phyloP scores from a whole-genome alignment of 2,113 vertebrate genomes.

The Garra rufa region DNA sequence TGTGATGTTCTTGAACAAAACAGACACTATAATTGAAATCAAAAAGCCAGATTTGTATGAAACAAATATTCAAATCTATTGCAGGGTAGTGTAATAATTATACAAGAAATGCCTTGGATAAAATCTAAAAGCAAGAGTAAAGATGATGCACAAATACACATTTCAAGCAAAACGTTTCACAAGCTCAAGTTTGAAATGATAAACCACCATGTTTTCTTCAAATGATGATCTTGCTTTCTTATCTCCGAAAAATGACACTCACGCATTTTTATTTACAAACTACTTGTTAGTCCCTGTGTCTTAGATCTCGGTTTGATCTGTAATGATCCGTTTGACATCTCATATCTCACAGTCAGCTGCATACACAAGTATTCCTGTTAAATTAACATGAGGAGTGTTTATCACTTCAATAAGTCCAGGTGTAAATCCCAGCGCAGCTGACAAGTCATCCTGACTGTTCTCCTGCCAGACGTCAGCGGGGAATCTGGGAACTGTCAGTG shows the following conservation, averaged over 20 bases:
- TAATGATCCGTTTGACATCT: not conserved
- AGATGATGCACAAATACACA: not conserved
- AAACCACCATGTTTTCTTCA: not conserved
- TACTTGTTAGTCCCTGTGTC: not conserved
- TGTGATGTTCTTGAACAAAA: not conserved
- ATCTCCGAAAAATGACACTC: not conserved
- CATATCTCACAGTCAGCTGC: not conserved
- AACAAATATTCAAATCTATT: too few species aligned
- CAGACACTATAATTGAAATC: not conserved
- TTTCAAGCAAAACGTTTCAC: not conserved
- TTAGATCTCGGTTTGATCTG: not conserved
- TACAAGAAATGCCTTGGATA: not conserved
- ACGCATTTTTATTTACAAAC: not conserved
- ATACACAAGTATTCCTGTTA: slow-evolving; percentile 19
- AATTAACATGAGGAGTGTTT: slow-evolving; percentile 29
- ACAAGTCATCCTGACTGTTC: not conserved
- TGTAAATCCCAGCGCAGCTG: slow-evolving; percentile 33
- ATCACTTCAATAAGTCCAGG: slow-evolving; percentile 31
- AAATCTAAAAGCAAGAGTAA: not conserved
- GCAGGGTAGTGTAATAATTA: not conserved
- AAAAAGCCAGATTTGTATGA: not conserved
- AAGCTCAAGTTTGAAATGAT: not conserved
- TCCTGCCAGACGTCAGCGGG: slow-evolving; percentile 18
- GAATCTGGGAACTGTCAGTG: not conserved
- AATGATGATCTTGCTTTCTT: not conserved